Conservation (phyloP, 2,797 vertebrate species). For the Schizopygopsis malacanthus region DNA sequence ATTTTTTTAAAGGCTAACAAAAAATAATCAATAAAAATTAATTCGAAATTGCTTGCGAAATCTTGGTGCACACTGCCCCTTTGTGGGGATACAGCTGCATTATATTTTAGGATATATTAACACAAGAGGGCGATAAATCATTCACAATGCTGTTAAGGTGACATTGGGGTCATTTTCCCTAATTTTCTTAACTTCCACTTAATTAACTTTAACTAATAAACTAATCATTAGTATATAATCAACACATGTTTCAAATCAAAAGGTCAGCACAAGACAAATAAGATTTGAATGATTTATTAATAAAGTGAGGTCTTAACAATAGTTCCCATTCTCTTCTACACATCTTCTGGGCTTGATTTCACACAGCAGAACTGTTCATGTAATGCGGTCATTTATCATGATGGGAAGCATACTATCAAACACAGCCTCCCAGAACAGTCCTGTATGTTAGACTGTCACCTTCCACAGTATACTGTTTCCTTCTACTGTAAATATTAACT, state of each 20-base stretch:
- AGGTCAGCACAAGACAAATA: constrained; percentile 13
- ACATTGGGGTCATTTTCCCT: neutral
- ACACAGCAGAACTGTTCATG: constrained; percentile 52
- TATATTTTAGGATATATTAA: neutral
- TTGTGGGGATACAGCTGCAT: neutral
- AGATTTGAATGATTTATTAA: constrained; percentile 65
- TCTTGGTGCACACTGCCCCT: constrained; percentile 42
- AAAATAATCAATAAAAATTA: neutral
- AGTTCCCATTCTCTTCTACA: constrained; percentile 50
- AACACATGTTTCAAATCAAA: neutral
- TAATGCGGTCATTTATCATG: constrained; percentile 27
- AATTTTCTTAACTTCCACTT: neutral
- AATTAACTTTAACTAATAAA: neutral
- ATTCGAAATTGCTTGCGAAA: neutral
- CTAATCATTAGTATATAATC: neutral
- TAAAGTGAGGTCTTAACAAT: constrained; percentile 65
- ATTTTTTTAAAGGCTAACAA: neutral
- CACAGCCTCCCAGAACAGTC: constrained; percentile 37
- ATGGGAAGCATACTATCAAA: constrained; percentile 43
- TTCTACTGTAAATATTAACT: constrained; percentile 63
- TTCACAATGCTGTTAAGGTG: neutral
- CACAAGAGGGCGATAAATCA: constrained; percentile 26
- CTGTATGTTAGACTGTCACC: constrained; percentile 26
- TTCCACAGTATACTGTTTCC: constrained; percentile 11
- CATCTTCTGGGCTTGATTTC: constrained; percentile 27